phyloP scores from a whole-genome alignment of 92 coral and sea anemone genomes.

The Zoanthus sociatus region DNA sequence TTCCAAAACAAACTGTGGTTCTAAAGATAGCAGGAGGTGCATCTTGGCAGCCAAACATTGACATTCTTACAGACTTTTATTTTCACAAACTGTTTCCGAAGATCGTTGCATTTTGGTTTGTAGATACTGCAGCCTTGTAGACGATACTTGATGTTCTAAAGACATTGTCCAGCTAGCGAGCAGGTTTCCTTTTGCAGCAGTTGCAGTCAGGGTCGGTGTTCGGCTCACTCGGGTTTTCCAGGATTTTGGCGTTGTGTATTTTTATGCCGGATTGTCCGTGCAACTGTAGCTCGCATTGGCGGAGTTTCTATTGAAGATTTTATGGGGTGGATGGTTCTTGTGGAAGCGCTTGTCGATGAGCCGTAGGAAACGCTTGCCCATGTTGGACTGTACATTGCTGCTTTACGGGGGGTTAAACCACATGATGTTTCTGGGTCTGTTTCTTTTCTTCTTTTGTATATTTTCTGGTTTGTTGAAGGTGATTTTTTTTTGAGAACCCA shows the following conservation, averaged over 20 bases:
- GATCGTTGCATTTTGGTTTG: constrained; percentile 26
- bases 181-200: neutral
- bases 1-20: constrained; percentile 42
- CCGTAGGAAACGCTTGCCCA: neutral
- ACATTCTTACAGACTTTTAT: constrained; percentile 61
- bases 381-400: neutral
- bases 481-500: neutral
- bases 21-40: constrained; percentile 49
- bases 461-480: too few relatives aligned
- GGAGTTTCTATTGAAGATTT: neutral
- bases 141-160: too few relatives aligned
- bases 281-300: neutral
- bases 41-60: constrained; percentile 50
- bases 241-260: neutral
- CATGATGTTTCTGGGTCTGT: constrained; percentile 3
- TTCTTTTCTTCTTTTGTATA: neutral
- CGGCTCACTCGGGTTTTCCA: neutral
- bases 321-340: neutral
- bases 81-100: constrained; percentile 51
- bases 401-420: neutral
- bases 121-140: too few relatives aligned
- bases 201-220: neutral
- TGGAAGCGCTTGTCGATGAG: neutral
- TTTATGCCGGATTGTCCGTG: neutral
- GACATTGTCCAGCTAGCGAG: neutral